Base-by-base conservation (phyloP, 2,113 vertebrate genomes). In the Microcebus jonahi region DNA sequence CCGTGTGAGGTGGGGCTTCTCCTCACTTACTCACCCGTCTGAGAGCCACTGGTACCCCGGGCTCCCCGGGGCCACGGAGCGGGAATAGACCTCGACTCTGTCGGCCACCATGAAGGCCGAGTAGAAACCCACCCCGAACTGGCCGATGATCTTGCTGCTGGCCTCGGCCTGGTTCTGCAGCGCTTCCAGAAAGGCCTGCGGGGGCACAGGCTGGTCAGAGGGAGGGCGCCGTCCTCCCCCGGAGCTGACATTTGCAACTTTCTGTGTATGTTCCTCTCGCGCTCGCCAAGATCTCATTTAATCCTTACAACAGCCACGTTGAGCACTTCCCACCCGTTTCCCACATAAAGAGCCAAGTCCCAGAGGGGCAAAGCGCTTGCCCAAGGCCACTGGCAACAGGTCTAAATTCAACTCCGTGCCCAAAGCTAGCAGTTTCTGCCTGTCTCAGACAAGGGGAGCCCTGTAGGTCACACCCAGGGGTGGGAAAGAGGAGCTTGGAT, bases 111-210 rank as follows among this genome's bases (percentile, higher is more conserved):
- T 99, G 98, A 99, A 99, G n/a, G 99, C 98, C 0, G 99, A 99
- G 98, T 99, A 99, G 98, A 99, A 99, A 27, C 99, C 99, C 61
- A 99, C 99, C 34, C 99, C 99, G 86, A 99, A 99, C 98, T 99
- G 99, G 93, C 99, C 99, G 0, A 99, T 99, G 98, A 99, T 99
- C 97, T 99, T 99, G 98, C 99, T 99, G 95, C 99, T 99, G 97
- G 99, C 99, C 97, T 99, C 99, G 0, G 98, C 98, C 98, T 99
- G 99, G 98, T 95, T 99, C 98, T 99, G 99, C 96, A 99, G 98
- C 0, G 99, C 98, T 5, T 99, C 99, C 93, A 99, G 98, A 96
- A 99, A 99, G 0, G 99, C 99, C 99, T 99, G 97, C 0, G 67
- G 59, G 76, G 80, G 82, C 29, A 93, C 45, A 89, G 36, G 70